phyloP scores from a whole-genome alignment of 2,797 vertebrate genomes.

The Labeo calbasu region DNA sequence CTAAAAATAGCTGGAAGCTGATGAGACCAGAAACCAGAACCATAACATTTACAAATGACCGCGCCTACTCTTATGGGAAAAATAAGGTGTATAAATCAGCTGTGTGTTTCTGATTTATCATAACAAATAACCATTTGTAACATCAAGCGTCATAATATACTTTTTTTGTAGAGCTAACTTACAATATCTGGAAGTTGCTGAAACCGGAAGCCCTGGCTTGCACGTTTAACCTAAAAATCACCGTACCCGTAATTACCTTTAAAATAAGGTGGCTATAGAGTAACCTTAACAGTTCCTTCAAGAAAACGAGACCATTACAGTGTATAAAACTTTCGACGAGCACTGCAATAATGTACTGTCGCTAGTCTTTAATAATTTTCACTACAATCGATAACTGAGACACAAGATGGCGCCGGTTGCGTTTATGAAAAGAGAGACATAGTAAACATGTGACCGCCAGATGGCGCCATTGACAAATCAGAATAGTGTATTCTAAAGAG shows the following conservation, averaged over 20 bases:
- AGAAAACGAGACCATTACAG: background rate
- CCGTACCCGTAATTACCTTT: background rate
- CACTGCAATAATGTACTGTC: background rate
- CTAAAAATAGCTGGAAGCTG: too few species aligned
- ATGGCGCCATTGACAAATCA: background rate
- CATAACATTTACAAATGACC: too few species aligned
- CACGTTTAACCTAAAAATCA: background rate
- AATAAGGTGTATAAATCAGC: too few species aligned
- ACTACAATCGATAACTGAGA: background rate
- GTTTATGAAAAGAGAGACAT: background rate
- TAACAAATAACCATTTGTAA: background rate
- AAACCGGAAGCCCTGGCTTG: background rate
- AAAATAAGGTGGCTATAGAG: background rate
- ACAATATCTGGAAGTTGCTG: background rate
- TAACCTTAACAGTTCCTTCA: background rate
- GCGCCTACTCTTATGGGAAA: too few species aligned
- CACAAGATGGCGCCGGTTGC: background rate
- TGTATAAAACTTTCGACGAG: background rate
- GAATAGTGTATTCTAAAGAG: background rate
- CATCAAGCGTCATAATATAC: background rate
- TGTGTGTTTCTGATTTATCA: background rate
- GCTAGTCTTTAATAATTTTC: background rate
- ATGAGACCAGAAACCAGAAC: too few species aligned
- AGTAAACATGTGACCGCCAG: background rate
- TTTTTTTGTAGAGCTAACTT: background rate